Evolutionary conservation across 2,113 vertebrate species (phyloP).

Genomic region (Eublepharis macularius): DNA sequence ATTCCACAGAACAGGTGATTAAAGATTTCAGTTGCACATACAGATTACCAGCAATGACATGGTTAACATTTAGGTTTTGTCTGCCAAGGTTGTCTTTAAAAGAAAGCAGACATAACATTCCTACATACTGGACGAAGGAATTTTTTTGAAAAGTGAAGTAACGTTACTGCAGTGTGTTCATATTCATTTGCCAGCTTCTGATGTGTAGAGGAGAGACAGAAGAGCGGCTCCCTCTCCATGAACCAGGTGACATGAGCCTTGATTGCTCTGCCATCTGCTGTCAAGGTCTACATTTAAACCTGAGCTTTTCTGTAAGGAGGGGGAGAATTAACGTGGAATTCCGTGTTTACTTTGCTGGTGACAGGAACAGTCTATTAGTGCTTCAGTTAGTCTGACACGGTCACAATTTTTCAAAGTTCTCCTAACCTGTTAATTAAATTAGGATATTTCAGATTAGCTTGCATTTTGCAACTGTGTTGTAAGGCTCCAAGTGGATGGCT

Average conservation of each 20-base stretch:
- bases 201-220: not conserved
- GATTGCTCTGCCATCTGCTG: not conserved
- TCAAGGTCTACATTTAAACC: not conserved
- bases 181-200: not conserved
- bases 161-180: not conserved
- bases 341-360: not conserved
- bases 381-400: not conserved
- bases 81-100: not conserved
- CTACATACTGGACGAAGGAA: not conserved
- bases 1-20: not conserved
- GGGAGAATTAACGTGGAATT: not conserved
- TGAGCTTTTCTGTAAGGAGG: not conserved
- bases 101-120: not conserved
- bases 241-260: not conserved
- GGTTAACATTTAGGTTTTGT: not conserved
- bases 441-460: not conserved
- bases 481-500: not conserved
- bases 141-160: not conserved
- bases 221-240: not conserved
- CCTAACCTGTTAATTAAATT: not conserved
- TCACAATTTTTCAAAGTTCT: not conserved
- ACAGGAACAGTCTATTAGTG: not conserved
- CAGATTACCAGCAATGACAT: not conserved
- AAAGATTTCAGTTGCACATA: not conserved
- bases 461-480: too few relatives aligned